phyloP scores from a whole-genome alignment of 2,888 invertebrate species.

The Plusia festucae region DNA sequence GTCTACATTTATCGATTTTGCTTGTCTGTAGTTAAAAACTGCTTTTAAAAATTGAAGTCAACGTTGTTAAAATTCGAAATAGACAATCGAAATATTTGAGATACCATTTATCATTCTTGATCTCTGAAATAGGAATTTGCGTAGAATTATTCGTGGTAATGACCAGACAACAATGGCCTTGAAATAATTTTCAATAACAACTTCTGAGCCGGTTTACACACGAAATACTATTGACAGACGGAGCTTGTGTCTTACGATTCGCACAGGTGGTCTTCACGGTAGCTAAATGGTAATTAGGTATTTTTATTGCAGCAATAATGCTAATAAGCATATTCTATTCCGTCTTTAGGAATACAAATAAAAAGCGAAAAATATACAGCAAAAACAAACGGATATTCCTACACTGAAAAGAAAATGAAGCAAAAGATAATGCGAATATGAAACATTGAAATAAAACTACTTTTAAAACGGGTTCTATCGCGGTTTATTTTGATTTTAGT shows the following conservation, averaged over 20 bases:
- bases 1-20: no score
- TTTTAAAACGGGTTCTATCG: no score
- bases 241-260: background rate
- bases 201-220: slow-evolving; percentile 24
- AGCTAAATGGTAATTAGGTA: background rate
- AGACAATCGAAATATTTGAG: background rate
- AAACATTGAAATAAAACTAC: no score
- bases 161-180: slow-evolving; percentile 12
- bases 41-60: no score
- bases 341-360: background rate
- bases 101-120: background rate
- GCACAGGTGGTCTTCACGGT: slow-evolving; percentile 16
- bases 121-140: slow-evolving; percentile 30
- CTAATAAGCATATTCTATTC: background rate
- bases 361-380: background rate
- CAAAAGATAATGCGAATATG: no score
- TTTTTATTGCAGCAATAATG: background rate
- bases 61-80: no score
- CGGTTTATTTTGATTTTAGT: no score
- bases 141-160: slow-evolving; percentile 7
- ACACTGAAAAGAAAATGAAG: background rate
- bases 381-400: background rate
- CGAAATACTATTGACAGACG: slow-evolving; percentile 8
- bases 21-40: no score
- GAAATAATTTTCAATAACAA: slow-evolving; percentile 30